These are phyloP conservation scores for Drosophila kohkoa DNA, from an alignment of 1,140 invertebrate genomes.

Conservation along the genomic window DNA sequence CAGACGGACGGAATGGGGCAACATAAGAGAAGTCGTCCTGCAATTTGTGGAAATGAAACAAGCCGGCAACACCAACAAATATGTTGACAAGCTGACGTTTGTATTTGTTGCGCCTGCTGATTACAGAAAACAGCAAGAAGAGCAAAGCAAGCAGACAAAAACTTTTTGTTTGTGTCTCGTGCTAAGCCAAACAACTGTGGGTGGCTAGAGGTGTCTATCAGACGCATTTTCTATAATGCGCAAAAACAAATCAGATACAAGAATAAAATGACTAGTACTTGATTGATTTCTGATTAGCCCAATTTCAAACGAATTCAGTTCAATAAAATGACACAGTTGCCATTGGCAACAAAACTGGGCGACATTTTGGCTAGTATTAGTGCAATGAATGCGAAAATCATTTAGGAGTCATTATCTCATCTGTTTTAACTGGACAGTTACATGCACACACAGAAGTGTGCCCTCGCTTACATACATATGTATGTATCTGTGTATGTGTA, in stretches of 20 bases:
- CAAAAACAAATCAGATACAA: constrained; percentile 2
- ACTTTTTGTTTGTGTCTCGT: constrained; percentile 21
- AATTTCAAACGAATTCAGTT: constrained; percentile 18
- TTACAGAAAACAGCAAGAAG: too few species aligned
- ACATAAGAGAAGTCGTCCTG: constrained; percentile 20
- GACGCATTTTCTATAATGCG: constrained; percentile 13
- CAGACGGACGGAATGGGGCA: neutral
- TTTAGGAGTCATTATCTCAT: constrained; percentile 9
- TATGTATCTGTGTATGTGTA: constrained; percentile 13
- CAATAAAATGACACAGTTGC: constrained; percentile 8
- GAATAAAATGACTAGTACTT: neutral
- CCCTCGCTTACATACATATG: too few species aligned
- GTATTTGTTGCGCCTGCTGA: constrained; percentile 64
- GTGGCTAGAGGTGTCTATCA: neutral
- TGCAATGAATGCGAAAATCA: neutral
- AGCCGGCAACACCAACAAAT: constrained; percentile 64
- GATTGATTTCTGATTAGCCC: constrained; percentile 44
- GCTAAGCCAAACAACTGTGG: constrained; percentile 15
- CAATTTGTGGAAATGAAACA: constrained; percentile 48
- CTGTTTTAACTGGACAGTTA: constrained; percentile 39
- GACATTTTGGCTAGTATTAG: neutral
- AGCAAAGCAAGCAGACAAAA: constrained; percentile 19
- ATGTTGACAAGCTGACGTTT: constrained; percentile 54
- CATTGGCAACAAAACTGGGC: neutral
- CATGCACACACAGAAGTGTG: constrained; percentile 20